These are phyloP conservation scores for Megalops atlanticus DNA, from an alignment of 2,113 vertebrate genomes.

Conservation along the genomic window DNA sequence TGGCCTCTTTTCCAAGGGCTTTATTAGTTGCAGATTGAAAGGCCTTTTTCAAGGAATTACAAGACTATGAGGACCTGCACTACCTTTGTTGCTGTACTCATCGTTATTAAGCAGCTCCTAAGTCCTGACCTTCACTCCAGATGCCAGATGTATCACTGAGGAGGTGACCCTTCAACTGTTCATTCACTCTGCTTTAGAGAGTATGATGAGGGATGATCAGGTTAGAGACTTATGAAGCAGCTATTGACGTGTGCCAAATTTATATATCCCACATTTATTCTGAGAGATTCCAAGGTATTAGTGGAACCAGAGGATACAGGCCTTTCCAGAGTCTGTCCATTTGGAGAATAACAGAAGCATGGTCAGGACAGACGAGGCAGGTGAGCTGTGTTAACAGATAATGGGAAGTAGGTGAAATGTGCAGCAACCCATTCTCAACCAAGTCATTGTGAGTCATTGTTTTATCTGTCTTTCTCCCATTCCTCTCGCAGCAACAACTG, in stretches of 20 bases:
- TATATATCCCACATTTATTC: background rate
- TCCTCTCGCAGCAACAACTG: background rate
- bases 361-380: too few relatives aligned
- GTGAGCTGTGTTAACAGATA: too few relatives aligned
- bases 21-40: background rate
- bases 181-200: too few relatives aligned
- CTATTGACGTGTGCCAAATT: background rate
- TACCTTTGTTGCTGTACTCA: background rate
- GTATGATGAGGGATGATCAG: background rate
- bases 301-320: background rate
- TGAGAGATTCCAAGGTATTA: background rate
- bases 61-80: background rate
- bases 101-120: conserved; percentile 1
- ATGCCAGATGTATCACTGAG: too few relatives aligned
- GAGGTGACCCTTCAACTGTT: too few relatives aligned
- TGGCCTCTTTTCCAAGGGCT: background rate
- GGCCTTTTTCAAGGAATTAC: background rate
- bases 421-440: too few relatives aligned
- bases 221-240: background rate
- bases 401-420: too few relatives aligned
- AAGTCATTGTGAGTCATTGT: too few relatives aligned
- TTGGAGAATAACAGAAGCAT: background rate
- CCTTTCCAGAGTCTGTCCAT: too few relatives aligned
- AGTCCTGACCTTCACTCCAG: too few relatives aligned
- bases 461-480: too few relatives aligned